phyloP scores from a whole-genome alignment of 1,140 invertebrate species.

The Diorhabda elongata region DNA sequence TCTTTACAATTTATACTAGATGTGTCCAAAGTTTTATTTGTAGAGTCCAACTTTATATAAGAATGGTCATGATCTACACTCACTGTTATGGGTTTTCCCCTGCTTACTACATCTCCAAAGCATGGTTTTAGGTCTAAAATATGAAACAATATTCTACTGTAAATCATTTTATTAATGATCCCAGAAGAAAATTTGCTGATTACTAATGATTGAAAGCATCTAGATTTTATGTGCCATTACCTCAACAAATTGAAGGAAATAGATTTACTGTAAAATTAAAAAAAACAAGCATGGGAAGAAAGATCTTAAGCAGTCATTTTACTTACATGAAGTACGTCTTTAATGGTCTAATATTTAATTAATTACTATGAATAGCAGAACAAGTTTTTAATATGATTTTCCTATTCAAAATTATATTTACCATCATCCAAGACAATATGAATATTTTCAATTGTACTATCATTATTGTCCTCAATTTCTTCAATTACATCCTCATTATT shows the following conservation, averaged over 20 bases:
- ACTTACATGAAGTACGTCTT: background rate
- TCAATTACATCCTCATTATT: background rate
- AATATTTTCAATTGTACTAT: constrained; percentile 11
- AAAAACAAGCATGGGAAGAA: background rate
- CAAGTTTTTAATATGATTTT: background rate
- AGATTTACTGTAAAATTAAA: background rate
- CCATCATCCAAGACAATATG: constrained; percentile 13
- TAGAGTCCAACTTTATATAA: background rate
- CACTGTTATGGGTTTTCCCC: background rate
- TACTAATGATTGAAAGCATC: too few species aligned
- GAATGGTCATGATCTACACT: background rate
- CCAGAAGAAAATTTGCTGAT: background rate
- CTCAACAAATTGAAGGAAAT: background rate
- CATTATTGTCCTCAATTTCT: background rate
- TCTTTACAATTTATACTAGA: background rate
- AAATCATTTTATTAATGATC: background rate
- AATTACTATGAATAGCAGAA: background rate
- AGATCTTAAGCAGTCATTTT: background rate
- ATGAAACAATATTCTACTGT: background rate
- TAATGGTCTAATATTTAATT: background rate
- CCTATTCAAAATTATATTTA: background rate
- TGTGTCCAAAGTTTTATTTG: background rate
- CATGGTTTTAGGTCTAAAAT: background rate
- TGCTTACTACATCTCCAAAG: too few species aligned
- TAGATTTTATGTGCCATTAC: background rate